Base-by-base conservation (phyloP, 2,797 vertebrate species). In the Hoplostethus atlanticus region DNA sequence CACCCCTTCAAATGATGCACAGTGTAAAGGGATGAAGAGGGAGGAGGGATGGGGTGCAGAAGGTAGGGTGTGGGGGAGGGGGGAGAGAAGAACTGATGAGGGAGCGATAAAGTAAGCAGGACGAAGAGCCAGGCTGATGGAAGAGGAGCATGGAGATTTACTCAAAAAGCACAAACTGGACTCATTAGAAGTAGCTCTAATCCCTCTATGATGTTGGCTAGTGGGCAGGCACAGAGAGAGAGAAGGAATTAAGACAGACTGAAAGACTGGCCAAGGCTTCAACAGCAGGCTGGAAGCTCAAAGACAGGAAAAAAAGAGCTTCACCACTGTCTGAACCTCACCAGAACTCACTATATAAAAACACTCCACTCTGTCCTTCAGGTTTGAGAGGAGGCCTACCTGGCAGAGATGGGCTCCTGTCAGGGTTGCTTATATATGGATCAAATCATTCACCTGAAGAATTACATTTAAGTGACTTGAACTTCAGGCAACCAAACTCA, bases 1-100 rank as follows among this genome's bases (percentile, higher is more conserved):
- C 89, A 92, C 91, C 90, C 89, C 83, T 92, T 91, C 86, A 87
- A 87, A 92, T 94, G 93, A 94, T 93, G 89, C 92, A 93, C 85
- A 86, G 89, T 90, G 92, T 91, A 91, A 92, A 92, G 80, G 87
- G 83, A 86, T 75, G 88, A 84, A 59, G 81, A 76, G 69, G 76
- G 84, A 69, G 73, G 74, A 77, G 59, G 38, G 66, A 68, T 70
- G 61, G 73, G 50, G 73, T 30, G 54, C 40, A 64, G 69, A 79
- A n/a, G 54, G 56, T 11, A 21, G 54, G 40, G 42, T 12, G 31
- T 63, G 71, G 56, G 68, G 65, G 38, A 71, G 68, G 79, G 50
- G 62, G 69, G 61, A 66, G 21, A 80, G 54, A 71, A 60, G 64
- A 64, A 64, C 80, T 66, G 82, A 89, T 16, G 55, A 73, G 81